Base-by-base conservation (phyloP, 2,797 vertebrate species). In the Centroberyx gerrardi region DNA sequence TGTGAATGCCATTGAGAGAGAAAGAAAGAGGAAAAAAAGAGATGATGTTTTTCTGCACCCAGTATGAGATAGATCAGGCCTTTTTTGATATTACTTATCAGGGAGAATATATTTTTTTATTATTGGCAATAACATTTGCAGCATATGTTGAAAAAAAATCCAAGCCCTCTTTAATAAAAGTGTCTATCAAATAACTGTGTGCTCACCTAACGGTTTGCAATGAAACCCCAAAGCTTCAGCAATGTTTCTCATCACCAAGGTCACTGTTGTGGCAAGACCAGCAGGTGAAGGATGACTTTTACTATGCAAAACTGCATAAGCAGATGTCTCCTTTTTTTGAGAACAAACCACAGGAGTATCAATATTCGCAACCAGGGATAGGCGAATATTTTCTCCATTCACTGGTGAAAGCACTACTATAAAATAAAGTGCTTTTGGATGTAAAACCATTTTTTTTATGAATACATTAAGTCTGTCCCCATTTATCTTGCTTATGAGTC, bases 71-170 rank as follows among this genome's bases (percentile, higher is more conserved):
- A 29, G 6, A 82, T 88, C 64, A 66, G 58, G 53, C 72, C 59
- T 67, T 33, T 83, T 82, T 2, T 40, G 5, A 61, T 64, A 78
- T 88, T 69, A 80, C 66, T 77, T 46, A 78, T 68, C 76, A 78
- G 40, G 55, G 59, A 55, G 53, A 71, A 53, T 66, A 29, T 67
- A 53, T 72, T 84, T 14, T 70, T 73, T 38, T 84, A 63, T 82
- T 79, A 82, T 78, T 87, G 83, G 31, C 76, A 90, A 87, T 82
- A 85, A 76, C 53, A 74, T 87, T 52, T 59, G 61, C 48, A 33
- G 51, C 18, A 28, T 73, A 51, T 8, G 49, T 78, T 68, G 56
- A 83, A 80, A 72, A 80, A 72, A 75, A 74, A 38, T 14, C 48
- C 22, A 54, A 3, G 0, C 9, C 40, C 8, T 66, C 40, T 83